Base-by-base conservation (phyloP, 2,797 vertebrate species). In the Pantherophis alleghaniensis region DNA sequence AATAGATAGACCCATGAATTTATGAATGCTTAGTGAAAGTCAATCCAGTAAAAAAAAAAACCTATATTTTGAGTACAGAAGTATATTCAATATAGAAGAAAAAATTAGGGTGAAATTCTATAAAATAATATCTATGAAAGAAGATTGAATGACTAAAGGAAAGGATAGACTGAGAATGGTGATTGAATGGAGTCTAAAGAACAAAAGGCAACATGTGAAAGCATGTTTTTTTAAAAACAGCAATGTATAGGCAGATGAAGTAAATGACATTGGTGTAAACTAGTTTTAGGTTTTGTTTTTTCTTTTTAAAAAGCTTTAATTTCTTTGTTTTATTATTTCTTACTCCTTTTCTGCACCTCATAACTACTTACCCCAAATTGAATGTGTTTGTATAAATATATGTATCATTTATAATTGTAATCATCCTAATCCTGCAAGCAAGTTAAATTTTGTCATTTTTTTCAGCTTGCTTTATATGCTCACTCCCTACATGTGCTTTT, bases 401-500 rank as follows among this genome's bases (percentile, higher is more conserved):
- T 53, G 69, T 0, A 1, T 69, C 2, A 69, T 88, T 61, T 88
- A 5, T 61, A 94, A 92, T 10, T 0, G 63, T 53, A 94, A 55
- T 89, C 69, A 51, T 47, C 10, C 53, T 28, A 92, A 12, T 37
- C 63, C 22, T 94, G 32, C 55, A 87, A 61, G 22, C 59, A 66
- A 3, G 87, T 87, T 55, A 57, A 37, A 37, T 90, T 88, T 88
- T 86, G 13, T 18, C 91, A 22, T 7, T 0, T 94, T 60, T 18
- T 93, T 74, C 55, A 51, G 3, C 22, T 63, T 10, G 0, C 26
- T 63, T 22, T 28, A 42, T 12, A 59, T 83, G 69, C 51, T 92
- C 13, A 22, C 86, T 92, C 94, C 91, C 55, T 26, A 74, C n/a
- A 83, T 53, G 10, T 55, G 53, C 61, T 95, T 91, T 63, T 95